phyloP scores from a whole-genome alignment of 2,888 invertebrate species.

The Stegana nigrithorax region DNA sequence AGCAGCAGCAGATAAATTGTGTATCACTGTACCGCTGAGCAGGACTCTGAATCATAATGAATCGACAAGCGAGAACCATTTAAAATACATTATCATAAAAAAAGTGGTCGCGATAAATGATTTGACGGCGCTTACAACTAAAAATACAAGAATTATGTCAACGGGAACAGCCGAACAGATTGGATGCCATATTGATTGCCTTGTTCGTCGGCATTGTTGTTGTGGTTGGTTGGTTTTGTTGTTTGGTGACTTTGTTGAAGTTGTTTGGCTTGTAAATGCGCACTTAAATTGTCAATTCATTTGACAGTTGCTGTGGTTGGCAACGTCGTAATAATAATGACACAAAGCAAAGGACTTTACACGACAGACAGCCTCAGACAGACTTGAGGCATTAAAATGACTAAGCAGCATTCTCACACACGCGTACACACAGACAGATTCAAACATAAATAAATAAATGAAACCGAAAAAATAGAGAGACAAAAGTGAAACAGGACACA shows the following conservation, averaged over 20 bases:
- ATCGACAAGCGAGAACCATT: neutral
- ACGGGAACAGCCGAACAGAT: neutral
- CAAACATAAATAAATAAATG: no score
- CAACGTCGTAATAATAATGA: neutral
- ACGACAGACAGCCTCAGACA: no score
- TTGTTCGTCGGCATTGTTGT: neutral
- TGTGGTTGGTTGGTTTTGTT: neutral
- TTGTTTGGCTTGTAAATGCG: slow-evolving; percentile 10
- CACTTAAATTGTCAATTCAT: slow-evolving; percentile 4
- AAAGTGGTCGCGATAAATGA: slow-evolving; percentile 13
- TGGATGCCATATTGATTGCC: neutral
- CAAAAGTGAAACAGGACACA: no score
- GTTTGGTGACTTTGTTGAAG: neutral
- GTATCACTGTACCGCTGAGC: neutral
- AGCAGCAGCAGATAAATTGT: neutral
- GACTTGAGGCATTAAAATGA: neutral
- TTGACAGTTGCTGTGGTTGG: neutral
- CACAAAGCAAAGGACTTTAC: neutral
- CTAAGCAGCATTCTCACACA: no score
- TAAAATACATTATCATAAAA: slow-evolving; percentile 30
- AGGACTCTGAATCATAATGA: neutral
- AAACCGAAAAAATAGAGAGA: no score
- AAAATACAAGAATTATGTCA: slow-evolving; percentile 7
- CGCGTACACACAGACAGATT: no score
- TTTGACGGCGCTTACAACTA: neutral